These are phyloP conservation scores for Drosophila lacteicornis DNA, from an alignment of 1,140 invertebrate genomes.

Conservation along the genomic window DNA sequence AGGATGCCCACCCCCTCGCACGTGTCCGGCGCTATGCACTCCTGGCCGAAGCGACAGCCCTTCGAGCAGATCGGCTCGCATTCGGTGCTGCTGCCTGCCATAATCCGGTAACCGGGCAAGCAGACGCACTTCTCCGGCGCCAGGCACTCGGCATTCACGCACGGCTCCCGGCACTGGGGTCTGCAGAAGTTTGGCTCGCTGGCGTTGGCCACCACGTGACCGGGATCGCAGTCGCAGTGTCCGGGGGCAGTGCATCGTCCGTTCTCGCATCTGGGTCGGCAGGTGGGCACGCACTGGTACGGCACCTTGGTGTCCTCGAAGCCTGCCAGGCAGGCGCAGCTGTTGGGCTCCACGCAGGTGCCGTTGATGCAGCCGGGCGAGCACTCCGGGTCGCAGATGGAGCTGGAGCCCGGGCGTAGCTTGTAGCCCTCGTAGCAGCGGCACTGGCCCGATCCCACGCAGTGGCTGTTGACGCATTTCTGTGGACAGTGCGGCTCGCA, in stretches of 20 bases:
- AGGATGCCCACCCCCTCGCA: slow-evolving; percentile 9
- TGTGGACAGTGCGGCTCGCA: slow-evolving; percentile 84
- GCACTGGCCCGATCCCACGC: slow-evolving; percentile 63
- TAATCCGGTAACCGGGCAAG: slow-evolving; percentile 82
- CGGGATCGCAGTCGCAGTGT: slow-evolving; percentile 66
- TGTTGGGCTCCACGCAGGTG: slow-evolving; percentile 85
- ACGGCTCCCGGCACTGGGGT: slow-evolving; percentile 83
- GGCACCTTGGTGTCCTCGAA: slow-evolving; percentile 73
- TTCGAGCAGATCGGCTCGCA: slow-evolving; percentile 86
- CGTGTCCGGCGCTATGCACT: slow-evolving; percentile 46
- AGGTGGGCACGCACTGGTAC: slow-evolving; percentile 73
- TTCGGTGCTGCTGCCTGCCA: slow-evolving; percentile 83
- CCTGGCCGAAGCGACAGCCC: slow-evolving; percentile 85
- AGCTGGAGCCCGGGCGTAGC: slow-evolving; percentile 54
- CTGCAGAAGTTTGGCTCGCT: slow-evolving; percentile 58
- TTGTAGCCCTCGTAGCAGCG: slow-evolving; percentile 77
- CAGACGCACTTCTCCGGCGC: slow-evolving; percentile 85
- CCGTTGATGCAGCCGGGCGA: slow-evolving; percentile 84
- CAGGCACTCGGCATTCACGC: slow-evolving; percentile 86
- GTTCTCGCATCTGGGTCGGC: slow-evolving; percentile 83
- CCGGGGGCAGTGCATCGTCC: slow-evolving; percentile 68
- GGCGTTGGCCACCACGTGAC: slow-evolving; percentile 72
- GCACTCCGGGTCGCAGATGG: slow-evolving; percentile 85
- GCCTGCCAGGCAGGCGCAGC: slow-evolving; percentile 66
- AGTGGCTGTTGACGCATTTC: slow-evolving; percentile 75